These are phyloP conservation scores for Pituophis catenifer DNA, from an alignment of 2,113 vertebrate genomes.

Conservation along the genomic window DNA sequence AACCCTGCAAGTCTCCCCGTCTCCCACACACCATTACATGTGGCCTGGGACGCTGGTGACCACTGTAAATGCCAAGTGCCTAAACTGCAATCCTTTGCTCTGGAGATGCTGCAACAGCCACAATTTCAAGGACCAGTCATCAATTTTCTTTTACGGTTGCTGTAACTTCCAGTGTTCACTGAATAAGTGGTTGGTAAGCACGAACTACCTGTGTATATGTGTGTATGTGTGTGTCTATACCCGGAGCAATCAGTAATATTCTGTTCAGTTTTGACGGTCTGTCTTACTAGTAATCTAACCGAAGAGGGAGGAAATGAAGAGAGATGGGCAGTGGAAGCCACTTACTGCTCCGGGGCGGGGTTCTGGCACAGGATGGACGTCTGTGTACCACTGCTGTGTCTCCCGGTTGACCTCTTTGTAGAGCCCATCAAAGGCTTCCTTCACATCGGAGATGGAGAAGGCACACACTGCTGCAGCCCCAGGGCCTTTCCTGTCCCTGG, in stretches of 20 bases:
- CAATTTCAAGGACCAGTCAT: background rate
- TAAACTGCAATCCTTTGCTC: background rate
- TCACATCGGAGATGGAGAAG: constrained; percentile 87
- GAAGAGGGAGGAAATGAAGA: background rate
- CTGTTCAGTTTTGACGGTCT: background rate
- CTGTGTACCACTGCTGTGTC: constrained; percentile 95
- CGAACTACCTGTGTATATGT: too few relatives aligned
- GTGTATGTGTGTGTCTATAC: too few relatives aligned
- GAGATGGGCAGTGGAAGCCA: background rate
- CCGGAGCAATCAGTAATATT: background rate
- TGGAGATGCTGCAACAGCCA: background rate
- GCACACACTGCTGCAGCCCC: constrained; percentile 90
- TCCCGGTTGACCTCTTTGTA: constrained; percentile 93
- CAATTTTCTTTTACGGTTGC: background rate
- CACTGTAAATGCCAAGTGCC: background rate
- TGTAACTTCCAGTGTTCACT: background rate
- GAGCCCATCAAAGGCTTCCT: constrained; percentile 81
- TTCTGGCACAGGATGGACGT: constrained; percentile 79
- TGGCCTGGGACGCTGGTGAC: background rate
- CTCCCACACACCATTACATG: too few relatives aligned
- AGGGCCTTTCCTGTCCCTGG: constrained; percentile 84
- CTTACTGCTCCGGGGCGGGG: constrained; percentile 89
- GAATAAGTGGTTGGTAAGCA: too few relatives aligned
- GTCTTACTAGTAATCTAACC: background rate
- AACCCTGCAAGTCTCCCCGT: too few relatives aligned